Evolutionary conservation across 2,888 invertebrate genomes (phyloP), one percentile per base, ranked within the genome.

Genomic region (Strigamia maritima): DNA sequence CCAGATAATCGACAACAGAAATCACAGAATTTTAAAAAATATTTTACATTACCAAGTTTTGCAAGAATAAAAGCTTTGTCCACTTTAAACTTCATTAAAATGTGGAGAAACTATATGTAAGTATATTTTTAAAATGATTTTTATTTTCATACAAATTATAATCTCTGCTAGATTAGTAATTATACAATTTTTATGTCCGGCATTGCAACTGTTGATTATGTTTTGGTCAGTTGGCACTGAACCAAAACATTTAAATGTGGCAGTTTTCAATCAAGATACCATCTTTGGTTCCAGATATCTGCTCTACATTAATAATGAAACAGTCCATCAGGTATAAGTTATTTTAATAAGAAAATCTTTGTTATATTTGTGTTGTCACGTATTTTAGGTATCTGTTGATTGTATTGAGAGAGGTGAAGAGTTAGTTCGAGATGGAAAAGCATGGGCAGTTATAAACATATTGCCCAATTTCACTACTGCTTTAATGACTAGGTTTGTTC

Each of bases 61-160:
- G 7, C 31, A 31, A 80, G 65, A 38, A 81, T 22, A 81, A 80
- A 44, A 80, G 80, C 12, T n/a, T 2, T 31, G 31, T 4, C 31
- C 2, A 31, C 7, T 31, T 7, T 31, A 31, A 31, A 31, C 31
- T 31, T 31, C 31, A 31, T 31, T 4, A 31, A 31, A 31, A 31
- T 31, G 31, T 31, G 31, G 31, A 49, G 49, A 49, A 49, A 49
- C n/a, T 1, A n/a, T 7, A 49, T 49, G 49, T 49, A 49, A 19
- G n/a, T 7, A 19, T 7, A 16, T 3, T 49, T 19, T 44, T 2
- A 3, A 2, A 44, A 19, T 19, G 7, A 19, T 49, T 49, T 19
- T n/a, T 1, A 49, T 3, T n/a, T n/a, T 2, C 2, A n/a, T 7
- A n/a, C 6, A 49, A n/a, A 2, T 3, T n/a, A 16, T n/a, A n/a